Conservation (phyloP, 2,113 vertebrate species). For the Indri indri region DNA sequence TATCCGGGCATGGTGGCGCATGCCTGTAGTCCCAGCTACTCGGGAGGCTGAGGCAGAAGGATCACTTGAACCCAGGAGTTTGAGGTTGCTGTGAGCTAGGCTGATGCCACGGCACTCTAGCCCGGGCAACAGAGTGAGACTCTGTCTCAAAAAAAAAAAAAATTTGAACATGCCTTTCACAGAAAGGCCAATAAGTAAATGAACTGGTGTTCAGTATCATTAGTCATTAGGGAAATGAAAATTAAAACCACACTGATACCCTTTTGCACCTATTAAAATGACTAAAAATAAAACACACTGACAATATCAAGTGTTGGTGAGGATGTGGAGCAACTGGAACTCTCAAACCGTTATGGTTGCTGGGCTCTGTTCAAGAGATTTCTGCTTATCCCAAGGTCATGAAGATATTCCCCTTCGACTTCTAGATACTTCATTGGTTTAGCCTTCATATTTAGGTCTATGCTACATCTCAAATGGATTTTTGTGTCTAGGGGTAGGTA, state of each 20-base stretch:
- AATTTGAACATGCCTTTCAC: background rate
- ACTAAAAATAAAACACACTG: background rate
- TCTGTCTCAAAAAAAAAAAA: no score
- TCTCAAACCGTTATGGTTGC: background rate
- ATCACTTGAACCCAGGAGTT: no score
- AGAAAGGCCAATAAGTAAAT: background rate
- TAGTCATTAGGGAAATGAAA: background rate
- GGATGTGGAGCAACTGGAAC: background rate
- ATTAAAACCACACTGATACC: background rate
- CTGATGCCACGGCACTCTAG: no score
- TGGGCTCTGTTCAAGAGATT: background rate
- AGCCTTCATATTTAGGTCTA: background rate
- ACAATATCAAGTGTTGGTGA: background rate
- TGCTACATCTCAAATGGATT: background rate
- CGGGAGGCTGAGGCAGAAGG: no score
- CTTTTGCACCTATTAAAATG: background rate
- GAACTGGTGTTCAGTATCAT: background rate
- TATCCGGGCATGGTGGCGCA: no score
- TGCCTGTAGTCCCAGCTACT: no score
- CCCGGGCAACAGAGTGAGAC: no score
- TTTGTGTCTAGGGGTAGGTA: background rate
- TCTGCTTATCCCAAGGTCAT: background rate
- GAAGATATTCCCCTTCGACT: background rate
- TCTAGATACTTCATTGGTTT: background rate
- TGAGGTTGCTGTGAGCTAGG: no score